phyloP scores from a whole-genome alignment of 2,888 invertebrate species.

The Caenorhabditis wallacei region DNA sequence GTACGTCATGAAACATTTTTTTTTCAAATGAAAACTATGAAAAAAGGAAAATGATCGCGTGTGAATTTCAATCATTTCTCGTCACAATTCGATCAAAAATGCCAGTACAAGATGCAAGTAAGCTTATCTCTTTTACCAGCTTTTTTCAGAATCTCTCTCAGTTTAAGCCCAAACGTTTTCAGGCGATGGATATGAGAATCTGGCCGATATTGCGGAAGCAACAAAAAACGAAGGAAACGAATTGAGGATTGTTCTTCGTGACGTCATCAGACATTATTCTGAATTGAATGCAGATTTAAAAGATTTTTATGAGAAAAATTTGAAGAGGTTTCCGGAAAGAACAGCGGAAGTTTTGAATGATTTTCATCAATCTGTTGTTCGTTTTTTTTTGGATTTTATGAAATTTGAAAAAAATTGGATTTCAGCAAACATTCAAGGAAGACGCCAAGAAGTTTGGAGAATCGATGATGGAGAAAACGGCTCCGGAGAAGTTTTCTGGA shows the following conservation, averaged over 20 bases:
- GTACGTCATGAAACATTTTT: too few relatives aligned
- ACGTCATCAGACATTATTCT: constrained; percentile 38
- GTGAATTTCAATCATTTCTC: constrained; percentile 16
- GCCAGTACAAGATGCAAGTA: constrained; percentile 19
- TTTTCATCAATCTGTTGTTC: neutral
- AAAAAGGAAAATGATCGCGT: neutral
- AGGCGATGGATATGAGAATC: constrained; percentile 48
- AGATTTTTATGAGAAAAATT: constrained; percentile 33
- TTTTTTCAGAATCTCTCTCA: neutral
- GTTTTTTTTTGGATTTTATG: neutral
- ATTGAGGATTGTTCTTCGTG: constrained; percentile 13
- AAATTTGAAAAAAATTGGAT: neutral
- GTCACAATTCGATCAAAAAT: constrained; percentile 25
- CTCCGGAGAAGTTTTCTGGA: constrained; percentile 9
- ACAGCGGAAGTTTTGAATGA: constrained; percentile 19
- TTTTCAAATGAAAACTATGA: neutral
- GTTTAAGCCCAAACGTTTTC: neutral
- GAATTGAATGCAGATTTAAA: constrained; percentile 17
- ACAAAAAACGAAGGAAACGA: constrained; percentile 26
- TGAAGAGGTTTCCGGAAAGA: constrained; percentile 28
- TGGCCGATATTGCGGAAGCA: constrained; percentile 31
- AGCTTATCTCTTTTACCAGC: neutral
- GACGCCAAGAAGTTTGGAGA: constrained; percentile 2
- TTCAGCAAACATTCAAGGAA: constrained; percentile 38
- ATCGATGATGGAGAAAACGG: constrained; percentile 16